A percentile compares a stretch with the other conserved stretches of the same genome.
These are phyloP conservation scores for Nycticebus coucang DNA, from an alignment of 2,113 vertebrate genomes.

Conservation along the genomic window DNA sequence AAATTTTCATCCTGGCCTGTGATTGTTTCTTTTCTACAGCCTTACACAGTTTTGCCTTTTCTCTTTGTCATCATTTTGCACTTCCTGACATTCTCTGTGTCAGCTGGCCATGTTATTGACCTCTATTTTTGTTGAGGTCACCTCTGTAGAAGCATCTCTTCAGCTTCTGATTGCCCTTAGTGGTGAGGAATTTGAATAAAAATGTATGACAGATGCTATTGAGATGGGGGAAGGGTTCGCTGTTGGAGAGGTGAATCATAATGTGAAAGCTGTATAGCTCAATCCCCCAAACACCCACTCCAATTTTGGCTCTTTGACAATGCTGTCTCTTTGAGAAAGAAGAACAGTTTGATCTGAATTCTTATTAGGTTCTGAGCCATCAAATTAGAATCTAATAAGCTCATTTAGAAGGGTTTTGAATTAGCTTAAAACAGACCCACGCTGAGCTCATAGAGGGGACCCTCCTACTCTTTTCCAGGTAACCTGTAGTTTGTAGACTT, in stretches of 20 bases:
- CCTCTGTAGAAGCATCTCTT: conserved; percentile 60
- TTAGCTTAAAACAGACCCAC: conserved; percentile 76
- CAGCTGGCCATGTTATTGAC: conserved; percentile 56
- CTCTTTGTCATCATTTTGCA: conserved; percentile 57
- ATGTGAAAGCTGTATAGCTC: conserved; percentile 71
- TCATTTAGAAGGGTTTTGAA: conserved; percentile 77
- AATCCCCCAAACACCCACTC: conserved; percentile 75
- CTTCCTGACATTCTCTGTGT: conserved; percentile 57
- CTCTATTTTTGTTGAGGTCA: conserved; percentile 71
- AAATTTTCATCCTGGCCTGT: conserved; percentile 71
- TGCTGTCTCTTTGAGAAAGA: conserved; percentile 77
- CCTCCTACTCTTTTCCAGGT: conserved; percentile 72
- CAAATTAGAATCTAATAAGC: conserved; percentile 80
- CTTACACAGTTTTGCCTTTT: conserved; percentile 58
- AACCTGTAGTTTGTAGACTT: conserved; percentile 66
- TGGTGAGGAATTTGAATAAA: conserved; percentile 70
- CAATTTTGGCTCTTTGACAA: conserved; percentile 79
- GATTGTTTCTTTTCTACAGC: conserved; percentile 69
- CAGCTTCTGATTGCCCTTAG: conserved; percentile 55
- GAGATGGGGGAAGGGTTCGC: conserved; percentile 39
- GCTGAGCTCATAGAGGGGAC: conserved; percentile 71
- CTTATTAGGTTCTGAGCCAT: conserved; percentile 78
- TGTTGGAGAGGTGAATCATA: conserved; percentile 75
- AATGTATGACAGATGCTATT: conserved; percentile 59
- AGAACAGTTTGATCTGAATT: conserved; percentile 81